These are phyloP conservation scores for Hemithea aestivaria DNA, from an alignment of 2,888 invertebrate genomes.

Conservation along the genomic window DNA sequence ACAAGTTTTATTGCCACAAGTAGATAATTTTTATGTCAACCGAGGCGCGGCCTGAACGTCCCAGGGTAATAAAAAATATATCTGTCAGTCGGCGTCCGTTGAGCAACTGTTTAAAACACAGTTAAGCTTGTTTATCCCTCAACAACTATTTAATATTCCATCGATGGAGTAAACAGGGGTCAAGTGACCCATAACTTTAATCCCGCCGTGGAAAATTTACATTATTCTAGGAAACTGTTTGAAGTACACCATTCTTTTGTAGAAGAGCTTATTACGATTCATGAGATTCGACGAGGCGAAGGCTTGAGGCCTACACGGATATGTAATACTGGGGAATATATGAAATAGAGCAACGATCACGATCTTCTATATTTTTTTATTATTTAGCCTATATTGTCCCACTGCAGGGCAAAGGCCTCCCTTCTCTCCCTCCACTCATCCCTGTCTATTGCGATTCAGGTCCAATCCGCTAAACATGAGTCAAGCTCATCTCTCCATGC, in stretches of 20 bases:
- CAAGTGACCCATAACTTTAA: conserved; percentile 64
- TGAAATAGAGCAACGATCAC: too few species aligned
- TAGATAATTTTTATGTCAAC: conserved; percentile 5
- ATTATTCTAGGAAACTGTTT: conserved; percentile 61
- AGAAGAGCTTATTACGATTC: conserved; percentile 48
- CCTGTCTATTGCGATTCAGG: too few species aligned
- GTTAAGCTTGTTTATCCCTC: conserved; percentile 34
- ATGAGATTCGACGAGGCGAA: conserved; percentile 37
- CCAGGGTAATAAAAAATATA: conserved; percentile 16
- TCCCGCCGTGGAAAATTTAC: conserved; percentile 46
- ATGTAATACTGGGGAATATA: conserved; percentile 1
- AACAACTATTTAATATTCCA: conserved; percentile 59
- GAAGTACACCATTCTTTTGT: conserved; percentile 51
- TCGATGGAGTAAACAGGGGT: conserved; percentile 49
- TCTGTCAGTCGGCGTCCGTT: conserved; percentile 14
- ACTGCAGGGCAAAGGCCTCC: too few species aligned
- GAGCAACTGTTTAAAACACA: conserved; percentile 30
- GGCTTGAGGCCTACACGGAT: conserved; percentile 17
- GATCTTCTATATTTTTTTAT: too few species aligned
- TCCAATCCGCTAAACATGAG: too few species aligned
- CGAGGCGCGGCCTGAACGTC: conserved; percentile 9
- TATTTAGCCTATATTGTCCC: too few species aligned
- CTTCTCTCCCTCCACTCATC: too few species aligned
- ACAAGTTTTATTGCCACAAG: conserved; percentile 6
- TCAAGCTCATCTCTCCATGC: too few species aligned